A percentile compares a stretch with the other conserved stretches of the same genome.
These are phyloP conservation scores for Struthidea cinerea DNA, from an alignment of 2,113 vertebrate genomes.

Conservation along the genomic window DNA sequence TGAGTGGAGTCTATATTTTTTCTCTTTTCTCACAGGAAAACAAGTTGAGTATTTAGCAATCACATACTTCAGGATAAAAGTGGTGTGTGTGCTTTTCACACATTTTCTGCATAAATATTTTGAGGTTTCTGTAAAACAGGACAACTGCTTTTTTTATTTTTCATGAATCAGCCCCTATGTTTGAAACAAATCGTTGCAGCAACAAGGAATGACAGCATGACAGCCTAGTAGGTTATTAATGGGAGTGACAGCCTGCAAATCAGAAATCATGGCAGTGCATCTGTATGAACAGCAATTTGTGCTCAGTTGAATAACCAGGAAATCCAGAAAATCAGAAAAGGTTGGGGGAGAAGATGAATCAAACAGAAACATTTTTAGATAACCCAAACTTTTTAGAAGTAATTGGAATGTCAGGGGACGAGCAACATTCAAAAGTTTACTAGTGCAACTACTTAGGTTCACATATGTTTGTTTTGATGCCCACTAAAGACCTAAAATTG, in stretches of 20 bases:
- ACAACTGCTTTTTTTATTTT: conserved; percentile 48
- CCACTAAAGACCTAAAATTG: neutral
- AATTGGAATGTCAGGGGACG: conserved; percentile 19
- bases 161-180: conserved; percentile 70
- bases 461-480: neutral
- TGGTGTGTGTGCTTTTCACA: conserved; percentile 1
- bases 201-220: conserved; percentile 74
- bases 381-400: conserved; percentile 13
- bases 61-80: conserved; percentile 34
- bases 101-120: conserved; percentile 56
- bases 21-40: neutral
- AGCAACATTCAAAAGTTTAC: neutral
- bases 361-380: conserved; percentile 54
- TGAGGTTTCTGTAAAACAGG: conserved; percentile 59
- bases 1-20: neutral
- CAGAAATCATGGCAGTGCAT: conserved; percentile 69
- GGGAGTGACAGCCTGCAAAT: conserved; percentile 77
- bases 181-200: conserved; percentile 71
- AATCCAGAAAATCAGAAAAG: conserved; percentile 62
- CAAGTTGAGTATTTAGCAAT: neutral
- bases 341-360: conserved; percentile 51
- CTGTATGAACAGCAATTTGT: conserved; percentile 69
- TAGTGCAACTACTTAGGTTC: neutral
- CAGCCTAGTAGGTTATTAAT: conserved; percentile 71
- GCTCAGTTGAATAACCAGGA: conserved; percentile 67